A percentile compares a stretch with the other conserved stretches of the same genome.
Conservation (phyloP, 2,113 vertebrate genomes). For the Pelvicachromis taeniatus region DNA sequence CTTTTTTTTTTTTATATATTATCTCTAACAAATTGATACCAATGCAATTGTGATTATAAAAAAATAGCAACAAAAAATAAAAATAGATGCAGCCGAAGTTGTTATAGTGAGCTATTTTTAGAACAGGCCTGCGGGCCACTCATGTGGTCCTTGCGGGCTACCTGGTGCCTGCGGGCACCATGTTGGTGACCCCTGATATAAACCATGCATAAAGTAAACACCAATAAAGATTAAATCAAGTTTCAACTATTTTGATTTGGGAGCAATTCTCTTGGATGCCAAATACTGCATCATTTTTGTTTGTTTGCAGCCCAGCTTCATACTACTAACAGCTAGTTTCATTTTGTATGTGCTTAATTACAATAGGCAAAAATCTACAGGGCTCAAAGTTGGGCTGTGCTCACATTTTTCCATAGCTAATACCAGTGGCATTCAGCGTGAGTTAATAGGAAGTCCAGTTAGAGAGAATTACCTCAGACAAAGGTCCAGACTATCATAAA, state of each 20-base stretch:
- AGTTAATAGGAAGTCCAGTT: neutral
- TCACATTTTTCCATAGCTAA: neutral
- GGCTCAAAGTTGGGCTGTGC: neutral
- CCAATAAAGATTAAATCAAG: neutral
- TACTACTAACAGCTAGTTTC: neutral
- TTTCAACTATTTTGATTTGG: neutral
- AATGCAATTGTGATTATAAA: too few relatives aligned
- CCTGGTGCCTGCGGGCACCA: too few relatives aligned
- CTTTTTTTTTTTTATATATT: too few relatives aligned
- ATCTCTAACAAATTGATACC: too few relatives aligned
- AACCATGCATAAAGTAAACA: neutral
- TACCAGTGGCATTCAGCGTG: neutral
- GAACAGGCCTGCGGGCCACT: too few relatives aligned
- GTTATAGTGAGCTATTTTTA: too few relatives aligned
- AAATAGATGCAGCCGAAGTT: too few relatives aligned
- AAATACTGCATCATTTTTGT: neutral
- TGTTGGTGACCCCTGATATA: too few relatives aligned
- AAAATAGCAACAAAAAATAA: too few relatives aligned
- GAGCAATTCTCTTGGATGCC: neutral
- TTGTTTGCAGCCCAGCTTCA: neutral
- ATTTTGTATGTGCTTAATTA: neutral
- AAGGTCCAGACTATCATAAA: neutral
- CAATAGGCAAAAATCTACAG: neutral
- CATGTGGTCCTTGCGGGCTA: too few relatives aligned
- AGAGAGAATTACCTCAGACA: neutral